Percentiles rank a stretch among this genome's conserved stretches.
Evolutionary conservation across 1,140 invertebrate genomes (phyloP).

Genomic region (Theocolax elegans): DNA sequence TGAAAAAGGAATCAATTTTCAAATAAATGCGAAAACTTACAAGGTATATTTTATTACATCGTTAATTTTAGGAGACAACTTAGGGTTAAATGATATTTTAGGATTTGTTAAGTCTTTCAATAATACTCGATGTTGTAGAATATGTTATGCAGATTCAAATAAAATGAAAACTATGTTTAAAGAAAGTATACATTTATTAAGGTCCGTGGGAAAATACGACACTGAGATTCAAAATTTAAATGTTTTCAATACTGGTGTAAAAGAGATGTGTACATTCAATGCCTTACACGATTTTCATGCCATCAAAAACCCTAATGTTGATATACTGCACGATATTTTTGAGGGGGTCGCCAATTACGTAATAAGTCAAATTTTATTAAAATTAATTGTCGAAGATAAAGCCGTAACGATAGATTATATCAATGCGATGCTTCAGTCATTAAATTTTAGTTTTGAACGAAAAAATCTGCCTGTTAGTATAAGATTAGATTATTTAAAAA

Average conservation of each 20-base stretch:
- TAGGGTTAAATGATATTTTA: conserved; percentile 35
- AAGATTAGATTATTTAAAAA: conserved; percentile 34
- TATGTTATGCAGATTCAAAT: conserved; percentile 24
- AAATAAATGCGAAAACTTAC: conserved; percentile 19
- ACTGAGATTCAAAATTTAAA: conserved; percentile 8
- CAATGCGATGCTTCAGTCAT: conserved; percentile 6
- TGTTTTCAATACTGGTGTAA: conserved; percentile 13
- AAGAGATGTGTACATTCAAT: conserved; percentile 28
- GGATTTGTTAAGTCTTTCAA: conserved; percentile 28
- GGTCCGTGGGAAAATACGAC: conserved; percentile 5
- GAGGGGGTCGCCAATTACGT: conserved; percentile 32
- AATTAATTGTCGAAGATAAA: conserved; percentile 7
- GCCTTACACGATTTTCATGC: conserved; percentile 29
- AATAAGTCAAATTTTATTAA: conserved; percentile 12
- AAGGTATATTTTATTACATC: conserved; percentile 37
- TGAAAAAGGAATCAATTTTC: conserved; percentile 12
- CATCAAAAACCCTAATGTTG: conserved; percentile 1
- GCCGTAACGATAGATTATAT: conserved; percentile 20
- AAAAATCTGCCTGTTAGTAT: neutral
- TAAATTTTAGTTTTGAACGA: conserved; percentile 17
- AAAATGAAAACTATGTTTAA: neutral
- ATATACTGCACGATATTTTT: conserved; percentile 34
- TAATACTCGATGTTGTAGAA: conserved; percentile 35
- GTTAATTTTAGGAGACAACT: conserved; percentile 35
- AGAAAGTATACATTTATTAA: conserved; percentile 3